A percentile compares a stretch with the other conserved stretches of the same genome.
These are phyloP conservation scores for Linnaemya tessellans DNA, from an alignment of 2,888 invertebrate genomes.

Conservation along the genomic window DNA sequence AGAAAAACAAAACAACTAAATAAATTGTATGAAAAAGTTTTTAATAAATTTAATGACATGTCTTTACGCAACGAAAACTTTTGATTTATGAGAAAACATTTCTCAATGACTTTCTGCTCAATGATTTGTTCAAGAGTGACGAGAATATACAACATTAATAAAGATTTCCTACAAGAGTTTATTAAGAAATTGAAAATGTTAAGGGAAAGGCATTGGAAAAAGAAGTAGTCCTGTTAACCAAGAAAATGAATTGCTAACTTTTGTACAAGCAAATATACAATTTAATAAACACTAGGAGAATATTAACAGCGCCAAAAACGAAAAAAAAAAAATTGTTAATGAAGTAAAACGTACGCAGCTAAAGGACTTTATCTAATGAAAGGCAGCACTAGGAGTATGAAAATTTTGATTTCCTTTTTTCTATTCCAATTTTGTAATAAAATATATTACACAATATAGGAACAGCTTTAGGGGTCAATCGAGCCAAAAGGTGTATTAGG, in stretches of 20 bases:
- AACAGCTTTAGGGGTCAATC: too few relatives aligned
- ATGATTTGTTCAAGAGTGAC: slow-evolving; percentile 39
- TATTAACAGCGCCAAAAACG: too few relatives aligned
- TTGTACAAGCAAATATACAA: not conserved
- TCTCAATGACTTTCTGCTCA: slow-evolving; percentile 51
- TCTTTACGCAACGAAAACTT: slow-evolving; percentile 62
- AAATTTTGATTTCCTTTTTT: too few relatives aligned
- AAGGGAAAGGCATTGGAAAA: not conserved
- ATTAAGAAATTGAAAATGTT: slow-evolving; percentile 3
- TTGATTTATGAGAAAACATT: slow-evolving; percentile 66
- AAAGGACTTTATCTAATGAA: too few relatives aligned
- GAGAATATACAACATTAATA: slow-evolving; percentile 43
- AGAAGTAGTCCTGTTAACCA: not conserved
- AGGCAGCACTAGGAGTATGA: too few relatives aligned
- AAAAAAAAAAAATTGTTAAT: too few relatives aligned
- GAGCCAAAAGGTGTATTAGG: not conserved
- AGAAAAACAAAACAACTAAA: not conserved
- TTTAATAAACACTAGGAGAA: too few relatives aligned
- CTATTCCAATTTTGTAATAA: too few relatives aligned
- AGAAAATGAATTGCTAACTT: not conserved
- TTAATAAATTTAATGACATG: slow-evolving; percentile 70
- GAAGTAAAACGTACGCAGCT: too few relatives aligned
- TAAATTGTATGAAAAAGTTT: slow-evolving; percentile 61
- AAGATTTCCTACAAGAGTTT: slow-evolving; percentile 29
- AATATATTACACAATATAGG: too few relatives aligned